Percentiles rank a stretch among this genome's conserved stretches.
Conservation (phyloP, 2,113 vertebrate genomes). For the Xiphophorus maculatus region DNA sequence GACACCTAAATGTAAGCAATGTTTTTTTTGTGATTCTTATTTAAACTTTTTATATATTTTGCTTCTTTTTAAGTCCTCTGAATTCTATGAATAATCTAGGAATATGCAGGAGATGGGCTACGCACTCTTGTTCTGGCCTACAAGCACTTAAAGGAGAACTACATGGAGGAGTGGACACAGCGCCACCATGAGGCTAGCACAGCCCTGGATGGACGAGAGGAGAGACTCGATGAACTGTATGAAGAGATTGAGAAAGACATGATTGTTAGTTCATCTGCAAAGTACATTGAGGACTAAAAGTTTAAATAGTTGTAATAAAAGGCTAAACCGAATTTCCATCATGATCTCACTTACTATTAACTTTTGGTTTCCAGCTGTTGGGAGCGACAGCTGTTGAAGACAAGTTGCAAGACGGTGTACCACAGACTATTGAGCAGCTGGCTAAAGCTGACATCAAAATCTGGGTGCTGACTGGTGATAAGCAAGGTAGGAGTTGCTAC, state of each 20-base stretch:
- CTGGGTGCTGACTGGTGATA: constrained; percentile 96
- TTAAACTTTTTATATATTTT: neutral
- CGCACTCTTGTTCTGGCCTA: constrained; percentile 91
- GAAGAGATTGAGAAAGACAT: constrained; percentile 93
- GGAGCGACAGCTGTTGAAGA: constrained; percentile 94
- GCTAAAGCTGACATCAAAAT: constrained; percentile 91
- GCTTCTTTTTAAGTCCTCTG: neutral
- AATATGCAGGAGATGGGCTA: constrained; percentile 91
- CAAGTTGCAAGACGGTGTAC: constrained; percentile 94
- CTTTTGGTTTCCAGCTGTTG: constrained; percentile 79
- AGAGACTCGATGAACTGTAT: constrained; percentile 82
- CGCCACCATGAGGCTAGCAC: constrained; percentile 86
- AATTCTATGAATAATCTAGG: constrained; percentile 69
- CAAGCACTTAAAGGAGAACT: constrained; percentile 83
- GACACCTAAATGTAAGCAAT: constrained; percentile 88
- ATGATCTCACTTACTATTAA: neutral
- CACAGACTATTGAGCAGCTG: constrained; percentile 90
- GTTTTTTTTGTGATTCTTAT: neutral
- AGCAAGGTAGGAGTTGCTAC: constrained; percentile 84
- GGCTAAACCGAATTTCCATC: neutral
- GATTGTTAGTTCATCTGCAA: constrained; percentile 74
- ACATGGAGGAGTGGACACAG: constrained; percentile 82
- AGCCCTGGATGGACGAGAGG: constrained; percentile 83
- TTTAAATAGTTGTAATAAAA: neutral
- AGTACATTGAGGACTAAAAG: neutral